Evolutionary conservation across 2,797 vertebrate species (phyloP), one percentile per base, ranked within the genome.

Genomic region (Okamejei kenojei): DNA sequence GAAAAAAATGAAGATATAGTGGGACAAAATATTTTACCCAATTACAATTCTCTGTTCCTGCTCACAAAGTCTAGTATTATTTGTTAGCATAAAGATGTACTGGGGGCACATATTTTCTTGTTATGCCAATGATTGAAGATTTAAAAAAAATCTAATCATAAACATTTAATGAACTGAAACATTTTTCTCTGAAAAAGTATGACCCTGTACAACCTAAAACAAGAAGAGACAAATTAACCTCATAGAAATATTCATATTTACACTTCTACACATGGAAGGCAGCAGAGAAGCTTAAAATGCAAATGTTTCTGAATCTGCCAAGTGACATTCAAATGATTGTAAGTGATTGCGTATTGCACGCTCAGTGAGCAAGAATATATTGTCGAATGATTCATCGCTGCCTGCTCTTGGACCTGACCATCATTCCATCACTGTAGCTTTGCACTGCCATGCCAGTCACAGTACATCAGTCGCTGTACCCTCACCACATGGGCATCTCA

Each of bases 321-420:
- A 54, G 90, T 76, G 90, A 76, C 90, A 92, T 92, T 73, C 90
- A 92, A n/a, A 92, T 92, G 90, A 92, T 92, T 92, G 90, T 92
- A 76, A 92, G 90, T 92, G 90, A 92, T 92, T 92, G 90, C n/a
- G 29, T 74, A 76, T 71, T 76, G 73, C 90, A 76, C 10, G 68
- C 71, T 92, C 90, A 74, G 26, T 92, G 71, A 92, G 38, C 68
- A 73, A 92, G 68, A 76, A 76, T 92, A 45, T 10, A 76, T 92
- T 92, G 74, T 10, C 71, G 58, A 45, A 76, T 92, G 90, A 92
- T 92, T 92, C 90, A 76, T 76, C 17, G 90, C 71, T 74, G 90
- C 38, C 71, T 92, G 38, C 90, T 58, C 71, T 76, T 71, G 7
- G 26, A 38, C 90, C n/a, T 92, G 71, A 92, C 90, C 90, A 76